Evolutionary conservation across 2,888 invertebrate species (phyloP).

Genomic region (Choristoneura rosaceana): DNA sequence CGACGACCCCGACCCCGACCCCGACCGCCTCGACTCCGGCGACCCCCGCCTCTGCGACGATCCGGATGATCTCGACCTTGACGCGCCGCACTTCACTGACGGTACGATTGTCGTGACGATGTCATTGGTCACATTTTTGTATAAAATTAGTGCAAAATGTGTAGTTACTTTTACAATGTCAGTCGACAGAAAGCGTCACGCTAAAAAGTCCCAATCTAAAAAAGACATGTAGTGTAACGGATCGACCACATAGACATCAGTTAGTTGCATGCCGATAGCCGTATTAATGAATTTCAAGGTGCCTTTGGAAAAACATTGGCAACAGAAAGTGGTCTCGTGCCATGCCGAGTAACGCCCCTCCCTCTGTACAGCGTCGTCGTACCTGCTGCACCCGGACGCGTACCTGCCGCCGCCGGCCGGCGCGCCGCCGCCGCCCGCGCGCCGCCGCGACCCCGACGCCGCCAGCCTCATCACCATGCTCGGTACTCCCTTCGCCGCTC

Average conservation of each 20-base stretch:
- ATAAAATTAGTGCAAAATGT: no score
- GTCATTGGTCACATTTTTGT: no score
- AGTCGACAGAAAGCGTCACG: no score
- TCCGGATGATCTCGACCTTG: slow-evolving; percentile 44
- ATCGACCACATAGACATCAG: no score
- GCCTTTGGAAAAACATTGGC: no score
- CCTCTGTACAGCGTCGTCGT: slow-evolving; percentile 85
- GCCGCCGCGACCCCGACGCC: slow-evolving; percentile 86
- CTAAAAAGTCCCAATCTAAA: no score
- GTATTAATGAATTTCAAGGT: no score
- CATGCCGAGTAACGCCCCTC: no score
- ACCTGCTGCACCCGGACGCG: slow-evolving; percentile 93
- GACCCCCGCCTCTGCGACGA: not conserved
- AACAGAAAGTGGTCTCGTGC: no score
- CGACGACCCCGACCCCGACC: slow-evolving; percentile 56
- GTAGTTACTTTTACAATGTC: no score
- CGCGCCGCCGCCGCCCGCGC: slow-evolving; percentile 81
- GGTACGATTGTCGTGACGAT: slow-evolving; percentile 52
- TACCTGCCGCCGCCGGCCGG: slow-evolving; percentile 83
- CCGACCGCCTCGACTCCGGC: not conserved
- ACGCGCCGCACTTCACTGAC: slow-evolving; percentile 56
- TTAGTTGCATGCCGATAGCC: no score
- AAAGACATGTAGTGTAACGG: no score
- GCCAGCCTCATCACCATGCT: slow-evolving; percentile 89
- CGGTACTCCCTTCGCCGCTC: slow-evolving; percentile 61